A percentile compares a stretch with the other conserved stretches of the same genome.
These are phyloP conservation scores for Emmelina monodactyla DNA, from an alignment of 2,888 invertebrate genomes.

Conservation along the genomic window DNA sequence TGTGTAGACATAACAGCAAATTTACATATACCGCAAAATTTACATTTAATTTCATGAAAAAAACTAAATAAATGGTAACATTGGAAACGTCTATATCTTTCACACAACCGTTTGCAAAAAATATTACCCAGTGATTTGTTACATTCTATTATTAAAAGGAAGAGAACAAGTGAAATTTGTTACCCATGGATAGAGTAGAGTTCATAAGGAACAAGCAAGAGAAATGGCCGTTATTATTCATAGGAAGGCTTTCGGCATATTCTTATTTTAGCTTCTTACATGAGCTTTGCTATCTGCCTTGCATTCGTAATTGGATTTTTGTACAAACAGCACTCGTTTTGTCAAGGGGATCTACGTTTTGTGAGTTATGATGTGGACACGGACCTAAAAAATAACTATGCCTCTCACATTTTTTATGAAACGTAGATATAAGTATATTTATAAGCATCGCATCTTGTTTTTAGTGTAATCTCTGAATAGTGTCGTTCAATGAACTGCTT, in stretches of 20 bases:
- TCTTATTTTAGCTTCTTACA: conserved; percentile 19
- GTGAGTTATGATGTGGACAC: no score
- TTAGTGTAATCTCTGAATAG: no score
- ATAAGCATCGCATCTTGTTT: no score
- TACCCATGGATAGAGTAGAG: conserved; percentile 48
- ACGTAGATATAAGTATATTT: no score
- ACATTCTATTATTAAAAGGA: conserved; percentile 27
- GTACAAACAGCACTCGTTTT: conserved; percentile 35
- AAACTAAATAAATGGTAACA: no score
- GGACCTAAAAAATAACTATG: no score
- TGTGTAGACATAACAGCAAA: no score
- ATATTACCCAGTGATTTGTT: conserved; percentile 8
- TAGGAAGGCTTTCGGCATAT: conserved; percentile 33
- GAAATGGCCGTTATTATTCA: conserved; percentile 48
- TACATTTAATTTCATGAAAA: no score
- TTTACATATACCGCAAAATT: no score
- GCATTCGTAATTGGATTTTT: conserved; percentile 32
- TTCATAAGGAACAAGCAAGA: conserved; percentile 32
- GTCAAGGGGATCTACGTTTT: conserved; percentile 25
- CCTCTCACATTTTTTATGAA: no score
- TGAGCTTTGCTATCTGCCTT: conserved; percentile 25
- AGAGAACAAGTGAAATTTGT: conserved; percentile 45
- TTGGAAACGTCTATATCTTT: no score
- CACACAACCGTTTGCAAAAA: conserved; percentile 2
- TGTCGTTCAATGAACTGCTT: no score